Percentiles rank a stretch among this genome's conserved stretches.
Evolutionary conservation across 2,113 vertebrate species (phyloP).

Genomic region (Triplophysa rosa): DNA sequence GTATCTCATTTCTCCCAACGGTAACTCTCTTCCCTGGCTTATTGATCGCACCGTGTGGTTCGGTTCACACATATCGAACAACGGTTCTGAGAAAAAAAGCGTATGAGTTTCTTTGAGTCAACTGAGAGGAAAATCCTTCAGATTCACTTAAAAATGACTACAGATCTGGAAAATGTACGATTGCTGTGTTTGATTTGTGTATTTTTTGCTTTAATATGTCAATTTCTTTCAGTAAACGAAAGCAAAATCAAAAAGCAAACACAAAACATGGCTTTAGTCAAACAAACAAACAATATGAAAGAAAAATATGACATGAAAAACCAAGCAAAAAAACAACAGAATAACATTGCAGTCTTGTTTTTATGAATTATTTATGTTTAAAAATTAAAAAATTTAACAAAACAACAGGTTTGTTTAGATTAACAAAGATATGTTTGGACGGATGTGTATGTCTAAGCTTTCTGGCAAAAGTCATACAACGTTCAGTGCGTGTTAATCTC

Average conservation of each 20-base stretch:
- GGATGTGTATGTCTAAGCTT: background rate
- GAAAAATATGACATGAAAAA: no score
- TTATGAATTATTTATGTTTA: background rate
- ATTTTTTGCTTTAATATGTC: background rate
- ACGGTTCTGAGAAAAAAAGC: slow-evolving; percentile 4
- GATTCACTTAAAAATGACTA: background rate
- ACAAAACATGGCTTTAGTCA: background rate
- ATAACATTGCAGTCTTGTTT: background rate
- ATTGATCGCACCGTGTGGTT: slow-evolving; percentile 34
- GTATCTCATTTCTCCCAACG: background rate
- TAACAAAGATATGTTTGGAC: background rate
- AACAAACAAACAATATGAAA: no score
- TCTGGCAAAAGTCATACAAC: background rate
- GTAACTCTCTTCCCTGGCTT: background rate
- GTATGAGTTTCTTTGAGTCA: background rate
- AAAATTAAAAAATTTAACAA: no score
- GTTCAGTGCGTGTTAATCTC: no score
- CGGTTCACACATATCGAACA: slow-evolving; percentile 21
- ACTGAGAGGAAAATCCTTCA: background rate
- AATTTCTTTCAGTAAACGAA: background rate
- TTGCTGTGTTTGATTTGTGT: background rate
- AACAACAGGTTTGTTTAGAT: no score
- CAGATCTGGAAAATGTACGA: background rate
- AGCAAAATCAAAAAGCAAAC: background rate
- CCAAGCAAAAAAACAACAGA: no score